These are phyloP conservation scores for Trissolcus brochymenae DNA, from an alignment of 2,888 invertebrate genomes.

Conservation along the genomic window DNA sequence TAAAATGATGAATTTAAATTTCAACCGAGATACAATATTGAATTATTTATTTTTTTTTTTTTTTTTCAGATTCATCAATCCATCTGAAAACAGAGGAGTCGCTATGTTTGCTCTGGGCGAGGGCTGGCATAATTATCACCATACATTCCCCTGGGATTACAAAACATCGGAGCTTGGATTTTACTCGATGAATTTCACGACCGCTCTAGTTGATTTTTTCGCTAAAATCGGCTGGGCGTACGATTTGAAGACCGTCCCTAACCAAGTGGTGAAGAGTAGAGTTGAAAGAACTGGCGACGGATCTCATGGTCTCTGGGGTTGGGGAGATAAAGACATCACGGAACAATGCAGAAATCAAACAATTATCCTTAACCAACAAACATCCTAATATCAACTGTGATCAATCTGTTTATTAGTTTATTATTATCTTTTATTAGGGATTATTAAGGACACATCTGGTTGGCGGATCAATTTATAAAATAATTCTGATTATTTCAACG, in stretches of 20 bases:
- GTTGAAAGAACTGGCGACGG: slow-evolving; percentile 87
- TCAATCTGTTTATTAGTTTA: background rate
- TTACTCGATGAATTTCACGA: slow-evolving; percentile 77
- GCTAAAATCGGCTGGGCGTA: slow-evolving; percentile 91
- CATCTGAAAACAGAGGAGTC: slow-evolving; percentile 86
- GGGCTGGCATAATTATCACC: slow-evolving; percentile 94
- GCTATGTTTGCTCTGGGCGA: slow-evolving; percentile 87
- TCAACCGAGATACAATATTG: background rate
- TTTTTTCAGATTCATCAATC: slow-evolving; percentile 83
- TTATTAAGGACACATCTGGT: background rate
- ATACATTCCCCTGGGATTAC: slow-evolving; percentile 95
- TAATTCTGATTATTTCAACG: too few relatives aligned
- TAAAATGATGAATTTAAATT: background rate
- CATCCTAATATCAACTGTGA: slow-evolving; percentile 18
- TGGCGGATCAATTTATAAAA: too few relatives aligned
- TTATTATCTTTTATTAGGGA: background rate
- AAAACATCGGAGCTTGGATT: slow-evolving; percentile 89
- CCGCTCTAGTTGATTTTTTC: slow-evolving; percentile 81
- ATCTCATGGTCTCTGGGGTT: slow-evolving; percentile 85
- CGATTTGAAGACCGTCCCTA: slow-evolving; percentile 88
- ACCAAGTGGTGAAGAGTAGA: slow-evolving; percentile 82
- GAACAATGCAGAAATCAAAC: slow-evolving; percentile 69
- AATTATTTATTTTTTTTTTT: slow-evolving; percentile 45
- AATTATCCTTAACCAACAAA: slow-evolving; percentile 60
- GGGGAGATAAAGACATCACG: slow-evolving; percentile 74